These are phyloP conservation scores for Polyodon spathula DNA, from an alignment of 2,113 vertebrate genomes.

Conservation along the genomic window DNA sequence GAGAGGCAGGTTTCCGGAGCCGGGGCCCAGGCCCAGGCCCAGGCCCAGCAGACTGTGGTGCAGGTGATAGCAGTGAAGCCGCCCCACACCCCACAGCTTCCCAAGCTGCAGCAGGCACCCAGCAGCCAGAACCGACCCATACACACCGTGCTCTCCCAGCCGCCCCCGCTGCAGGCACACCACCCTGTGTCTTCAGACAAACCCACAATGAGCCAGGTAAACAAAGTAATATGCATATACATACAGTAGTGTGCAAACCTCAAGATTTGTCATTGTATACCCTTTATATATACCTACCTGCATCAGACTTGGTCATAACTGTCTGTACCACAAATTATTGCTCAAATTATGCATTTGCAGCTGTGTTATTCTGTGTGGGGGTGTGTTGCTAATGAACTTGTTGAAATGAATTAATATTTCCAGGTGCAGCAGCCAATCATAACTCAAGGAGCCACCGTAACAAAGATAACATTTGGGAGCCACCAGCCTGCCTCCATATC, in stretches of 20 bases:
- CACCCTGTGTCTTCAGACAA: constrained; percentile 81
- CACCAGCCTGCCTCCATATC: constrained; percentile 67
- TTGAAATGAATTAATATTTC: too few species aligned
- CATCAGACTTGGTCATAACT: too few species aligned
- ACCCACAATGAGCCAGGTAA: constrained; percentile 74
- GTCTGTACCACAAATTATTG: too few species aligned
- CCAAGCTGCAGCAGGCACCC: constrained; percentile 88
- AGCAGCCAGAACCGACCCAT: constrained; percentile 87
- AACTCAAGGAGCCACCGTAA: constrained; percentile 85
- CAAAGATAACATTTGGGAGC: constrained; percentile 86
- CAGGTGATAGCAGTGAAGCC: constrained; percentile 72
- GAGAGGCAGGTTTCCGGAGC: constrained; percentile 62
- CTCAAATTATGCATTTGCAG: too few species aligned
- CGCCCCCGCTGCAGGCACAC: constrained; percentile 68
- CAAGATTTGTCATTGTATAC: too few species aligned
- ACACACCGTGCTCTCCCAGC: constrained; percentile 79
- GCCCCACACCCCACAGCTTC: constrained; percentile 73
- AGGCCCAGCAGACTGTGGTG: constrained; percentile 67
- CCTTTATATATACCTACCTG: too few species aligned
- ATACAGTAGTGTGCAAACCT: too few species aligned
- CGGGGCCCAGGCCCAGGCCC: constrained; percentile 43
- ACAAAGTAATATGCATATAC: too few species aligned
- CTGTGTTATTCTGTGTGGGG: too few species aligned
- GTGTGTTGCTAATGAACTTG: too few species aligned
- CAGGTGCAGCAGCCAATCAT: constrained; percentile 80